phyloP scores from a whole-genome alignment of 2,113 vertebrate genomes.

The Myotis brandtii region DNA sequence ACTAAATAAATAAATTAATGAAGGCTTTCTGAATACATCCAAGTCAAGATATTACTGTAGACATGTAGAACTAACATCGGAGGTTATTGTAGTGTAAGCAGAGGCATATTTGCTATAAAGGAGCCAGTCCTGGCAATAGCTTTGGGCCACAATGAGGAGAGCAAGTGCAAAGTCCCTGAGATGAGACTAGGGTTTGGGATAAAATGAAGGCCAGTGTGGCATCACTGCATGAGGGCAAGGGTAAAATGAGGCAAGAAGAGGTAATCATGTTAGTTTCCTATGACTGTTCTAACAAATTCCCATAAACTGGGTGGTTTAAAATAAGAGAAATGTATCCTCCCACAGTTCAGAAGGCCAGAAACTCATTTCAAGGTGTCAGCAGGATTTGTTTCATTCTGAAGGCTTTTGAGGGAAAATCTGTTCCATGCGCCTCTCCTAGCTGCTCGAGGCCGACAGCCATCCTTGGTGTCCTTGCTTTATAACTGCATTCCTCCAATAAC shows the following conservation, averaged over 20 bases:
- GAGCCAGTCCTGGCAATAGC: background rate
- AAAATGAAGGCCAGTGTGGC: background rate
- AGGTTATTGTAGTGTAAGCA: background rate
- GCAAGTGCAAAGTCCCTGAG: background rate
- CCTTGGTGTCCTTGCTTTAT: background rate
- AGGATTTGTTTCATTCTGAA: background rate
- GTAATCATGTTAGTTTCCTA: background rate
- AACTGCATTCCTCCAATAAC: accelerated
- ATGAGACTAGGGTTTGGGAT: background rate
- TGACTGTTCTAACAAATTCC: background rate
- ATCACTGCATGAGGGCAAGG: accelerated
- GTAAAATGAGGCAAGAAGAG: background rate
- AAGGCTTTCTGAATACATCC: background rate
- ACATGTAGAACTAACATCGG: background rate
- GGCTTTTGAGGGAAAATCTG: no score
- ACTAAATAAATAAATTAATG: background rate
- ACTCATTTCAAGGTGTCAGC: background rate
- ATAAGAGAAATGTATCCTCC: background rate
- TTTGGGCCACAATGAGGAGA: background rate
- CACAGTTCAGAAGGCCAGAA: background rate
- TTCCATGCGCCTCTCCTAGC: background rate
- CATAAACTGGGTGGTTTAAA: background rate
- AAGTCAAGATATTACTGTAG: background rate
- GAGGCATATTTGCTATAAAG: background rate
- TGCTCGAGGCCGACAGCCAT: accelerated